Conservation (phyloP, 2,113 vertebrate genomes). For the Ceyx cyanopectus region DNA sequence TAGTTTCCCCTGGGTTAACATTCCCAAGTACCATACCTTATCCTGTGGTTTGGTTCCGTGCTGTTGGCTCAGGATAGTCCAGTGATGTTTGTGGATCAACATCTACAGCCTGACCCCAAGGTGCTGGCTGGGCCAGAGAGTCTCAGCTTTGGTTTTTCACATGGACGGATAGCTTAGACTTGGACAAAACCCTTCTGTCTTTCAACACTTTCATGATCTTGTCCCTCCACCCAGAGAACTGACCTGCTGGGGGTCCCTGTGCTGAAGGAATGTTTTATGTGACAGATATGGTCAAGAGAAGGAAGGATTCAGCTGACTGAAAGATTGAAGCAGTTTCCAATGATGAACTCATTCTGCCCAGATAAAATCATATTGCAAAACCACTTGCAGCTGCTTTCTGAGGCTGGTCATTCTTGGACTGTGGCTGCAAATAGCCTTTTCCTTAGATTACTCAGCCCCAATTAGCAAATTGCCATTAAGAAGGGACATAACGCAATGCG, state of each 20-base stretch:
- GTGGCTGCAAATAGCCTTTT: conserved; percentile 20
- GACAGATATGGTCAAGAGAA: neutral
- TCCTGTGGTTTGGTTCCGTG: neutral
- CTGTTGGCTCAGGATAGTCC: neutral
- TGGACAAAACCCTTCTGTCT: neutral
- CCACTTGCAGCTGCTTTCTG: conserved; percentile 45
- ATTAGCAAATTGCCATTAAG: neutral
- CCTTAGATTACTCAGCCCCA: neutral
- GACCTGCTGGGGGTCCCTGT: neutral
- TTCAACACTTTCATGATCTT: neutral
- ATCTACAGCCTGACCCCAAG: neutral
- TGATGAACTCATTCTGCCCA: conserved; percentile 37
- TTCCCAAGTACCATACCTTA: neutral
- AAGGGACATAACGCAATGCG: neutral
- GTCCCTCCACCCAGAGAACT: neutral
- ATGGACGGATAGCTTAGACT: neutral
- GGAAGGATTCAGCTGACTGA: conserved; percentile 6
- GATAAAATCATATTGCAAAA: conserved; percentile 48
- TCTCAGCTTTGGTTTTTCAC: neutral
- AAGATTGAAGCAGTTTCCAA: neutral
- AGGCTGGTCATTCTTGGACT: conserved; percentile 31
- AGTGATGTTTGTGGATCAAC: neutral
- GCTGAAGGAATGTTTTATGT: neutral
- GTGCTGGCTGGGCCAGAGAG: neutral
- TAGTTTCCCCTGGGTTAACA: neutral